A percentile compares a stretch with the other conserved stretches of the same genome.
These are phyloP conservation scores for Euleptes europaea DNA, from an alignment of 2,113 vertebrate species.

Conservation along the genomic window DNA sequence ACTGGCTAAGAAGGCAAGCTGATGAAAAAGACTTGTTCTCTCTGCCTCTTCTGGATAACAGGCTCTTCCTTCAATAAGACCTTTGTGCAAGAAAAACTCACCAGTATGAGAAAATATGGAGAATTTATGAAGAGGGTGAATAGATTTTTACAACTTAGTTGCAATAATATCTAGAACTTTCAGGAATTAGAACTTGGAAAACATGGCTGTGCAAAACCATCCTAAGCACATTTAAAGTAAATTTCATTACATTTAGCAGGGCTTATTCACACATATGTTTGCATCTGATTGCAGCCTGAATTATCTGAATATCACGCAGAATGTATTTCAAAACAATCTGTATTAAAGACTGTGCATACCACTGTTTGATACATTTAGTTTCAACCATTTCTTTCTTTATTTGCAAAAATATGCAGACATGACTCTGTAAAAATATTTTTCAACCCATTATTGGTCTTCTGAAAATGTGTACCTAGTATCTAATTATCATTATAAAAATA, in stretches of 20 bases:
- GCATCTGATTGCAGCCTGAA: not conserved
- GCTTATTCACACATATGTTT: no score
- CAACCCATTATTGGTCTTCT: not conserved
- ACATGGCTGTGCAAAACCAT: not conserved
- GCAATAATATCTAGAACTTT: not conserved
- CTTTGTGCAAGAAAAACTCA: not conserved
- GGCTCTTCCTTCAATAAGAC: no score
- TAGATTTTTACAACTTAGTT: constrained; percentile 41
- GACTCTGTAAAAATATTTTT: constrained; percentile 15
- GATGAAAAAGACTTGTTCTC: no score
- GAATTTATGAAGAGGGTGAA: not conserved
- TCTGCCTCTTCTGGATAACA: not conserved
- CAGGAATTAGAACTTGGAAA: constrained; percentile 26
- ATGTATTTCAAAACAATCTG: constrained; percentile 40
- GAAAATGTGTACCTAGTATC: not conserved
- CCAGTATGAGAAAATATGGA: not conserved
- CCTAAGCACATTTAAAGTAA: no score
- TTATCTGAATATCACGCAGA: constrained; percentile 44
- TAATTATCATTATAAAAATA: not conserved
- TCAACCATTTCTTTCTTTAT: constrained; percentile 36
- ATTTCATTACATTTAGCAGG: no score
- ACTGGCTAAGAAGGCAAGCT: no score
- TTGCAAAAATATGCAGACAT: constrained; percentile 35
- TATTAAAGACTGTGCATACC: constrained; percentile 40
- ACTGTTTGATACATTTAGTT: constrained; percentile 59